These are phyloP conservation scores for Tinea pellionella DNA, from an alignment of 2,888 invertebrate genomes.

Conservation along the genomic window DNA sequence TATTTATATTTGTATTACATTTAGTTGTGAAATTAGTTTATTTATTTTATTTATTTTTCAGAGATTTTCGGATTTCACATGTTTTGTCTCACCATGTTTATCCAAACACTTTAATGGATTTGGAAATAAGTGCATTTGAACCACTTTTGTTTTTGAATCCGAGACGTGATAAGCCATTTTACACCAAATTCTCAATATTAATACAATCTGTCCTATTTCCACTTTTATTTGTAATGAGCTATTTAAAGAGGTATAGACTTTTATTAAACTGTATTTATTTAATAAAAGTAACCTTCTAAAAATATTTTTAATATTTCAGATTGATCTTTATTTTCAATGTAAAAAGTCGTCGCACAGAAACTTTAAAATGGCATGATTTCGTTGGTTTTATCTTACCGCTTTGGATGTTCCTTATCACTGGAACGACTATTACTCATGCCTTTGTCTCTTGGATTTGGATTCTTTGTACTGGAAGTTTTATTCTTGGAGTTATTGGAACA, in stretches of 20 bases:
- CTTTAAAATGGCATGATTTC: slow-evolving; percentile 44
- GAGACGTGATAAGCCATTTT: slow-evolving; percentile 56
- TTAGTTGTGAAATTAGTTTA: background rate
- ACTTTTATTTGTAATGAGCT: slow-evolving; percentile 39
- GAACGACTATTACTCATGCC: slow-evolving; percentile 32
- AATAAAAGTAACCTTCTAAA: background rate
- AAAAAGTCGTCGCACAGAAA: slow-evolving; percentile 33
- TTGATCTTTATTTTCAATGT: slow-evolving; percentile 32
- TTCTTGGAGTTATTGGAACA: slow-evolving; percentile 73
- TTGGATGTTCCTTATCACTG: slow-evolving; percentile 44
- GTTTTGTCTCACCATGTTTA: slow-evolving; percentile 82
- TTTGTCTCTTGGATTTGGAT: slow-evolving; percentile 68
- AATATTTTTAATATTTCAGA: slow-evolving; percentile 24
- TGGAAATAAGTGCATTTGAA: slow-evolving; percentile 76
- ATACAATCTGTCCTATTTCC: slow-evolving; percentile 53
- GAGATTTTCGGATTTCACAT: slow-evolving; percentile 81
- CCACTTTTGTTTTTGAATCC: slow-evolving; percentile 77
- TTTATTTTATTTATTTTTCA: slow-evolving; percentile 25
- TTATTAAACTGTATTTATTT: background rate
- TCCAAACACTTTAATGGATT: slow-evolving; percentile 80
- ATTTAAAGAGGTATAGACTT: slow-evolving; percentile 41
- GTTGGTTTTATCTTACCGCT: slow-evolving; percentile 46
- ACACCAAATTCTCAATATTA: slow-evolving; percentile 62
- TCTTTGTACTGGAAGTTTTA: slow-evolving; percentile 64
- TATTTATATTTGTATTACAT: background rate